These are phyloP conservation scores for Acanthisitta chloris DNA, from an alignment of 2,113 vertebrate genomes.

Conservation along the genomic window DNA sequence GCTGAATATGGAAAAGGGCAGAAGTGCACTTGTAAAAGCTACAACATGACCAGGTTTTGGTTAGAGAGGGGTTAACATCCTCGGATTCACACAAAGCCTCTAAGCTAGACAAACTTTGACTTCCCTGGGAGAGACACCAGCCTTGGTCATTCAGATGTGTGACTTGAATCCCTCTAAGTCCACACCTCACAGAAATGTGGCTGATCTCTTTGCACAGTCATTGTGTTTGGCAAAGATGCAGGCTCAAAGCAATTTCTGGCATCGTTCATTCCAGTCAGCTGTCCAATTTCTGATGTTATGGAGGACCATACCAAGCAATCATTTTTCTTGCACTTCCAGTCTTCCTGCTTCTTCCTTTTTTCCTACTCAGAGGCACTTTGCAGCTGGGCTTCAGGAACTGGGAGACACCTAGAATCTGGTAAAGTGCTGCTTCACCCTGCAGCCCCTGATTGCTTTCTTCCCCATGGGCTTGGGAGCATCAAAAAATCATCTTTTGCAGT, in stretches of 20 bases:
- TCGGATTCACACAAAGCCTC: not conserved
- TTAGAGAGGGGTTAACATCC: not conserved
- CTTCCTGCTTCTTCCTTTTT: not conserved
- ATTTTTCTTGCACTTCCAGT: not conserved
- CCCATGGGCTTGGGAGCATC: not conserved
- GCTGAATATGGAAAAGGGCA: not conserved
- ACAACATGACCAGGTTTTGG: not conserved
- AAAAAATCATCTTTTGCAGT: not conserved
- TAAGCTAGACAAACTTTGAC: not conserved
- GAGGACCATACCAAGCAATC: not conserved
- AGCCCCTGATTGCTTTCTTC: not conserved
- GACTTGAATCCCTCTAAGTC: fast-evolving
- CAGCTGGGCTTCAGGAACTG: not conserved
- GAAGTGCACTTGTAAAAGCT: not conserved
- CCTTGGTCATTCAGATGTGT: not conserved
- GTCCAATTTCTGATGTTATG: not conserved
- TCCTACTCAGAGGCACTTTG: not conserved
- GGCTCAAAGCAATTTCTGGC: not conserved
- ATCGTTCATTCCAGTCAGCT: not conserved
- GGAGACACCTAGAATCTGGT: not conserved
- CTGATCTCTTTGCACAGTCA: not conserved
- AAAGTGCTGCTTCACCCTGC: not conserved
- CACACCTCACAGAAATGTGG: not conserved
- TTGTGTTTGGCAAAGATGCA: not conserved
- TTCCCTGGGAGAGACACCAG: not conserved